phyloP scores from a whole-genome alignment of 1,140 invertebrate species.

The Drosophila sucinea region DNA sequence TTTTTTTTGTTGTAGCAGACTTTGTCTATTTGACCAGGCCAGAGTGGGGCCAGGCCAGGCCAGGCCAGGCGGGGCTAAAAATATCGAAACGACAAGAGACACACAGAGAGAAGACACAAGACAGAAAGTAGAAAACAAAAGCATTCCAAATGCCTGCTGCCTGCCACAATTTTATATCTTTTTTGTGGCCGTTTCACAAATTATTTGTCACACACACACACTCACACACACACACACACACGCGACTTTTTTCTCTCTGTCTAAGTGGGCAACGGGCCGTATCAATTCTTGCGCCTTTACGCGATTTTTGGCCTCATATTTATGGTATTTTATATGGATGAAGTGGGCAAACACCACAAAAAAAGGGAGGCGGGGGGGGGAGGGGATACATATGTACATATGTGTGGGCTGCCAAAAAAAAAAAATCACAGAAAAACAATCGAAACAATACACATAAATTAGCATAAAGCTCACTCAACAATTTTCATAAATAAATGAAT shows the following conservation, averaged over 20 bases:
- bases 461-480: constrained; percentile 69
- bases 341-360: constrained; percentile 21
- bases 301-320: constrained; percentile 65
- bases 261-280: constrained; percentile 75
- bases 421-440: constrained; percentile 28
- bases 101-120: constrained; percentile 16
- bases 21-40: constrained; percentile 55
- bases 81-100: constrained; percentile 44
- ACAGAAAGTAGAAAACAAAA: constrained; percentile 50
- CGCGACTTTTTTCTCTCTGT: constrained; percentile 18
- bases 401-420: constrained; percentile 42
- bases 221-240: constrained; percentile 25
- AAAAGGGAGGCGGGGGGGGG: not conserved
- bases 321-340: constrained; percentile 65
- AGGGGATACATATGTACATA: not conserved
- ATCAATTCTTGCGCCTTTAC: constrained; percentile 66
- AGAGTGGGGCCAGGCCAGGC: constrained; percentile 29
- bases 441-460: constrained; percentile 70
- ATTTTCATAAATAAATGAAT: constrained; percentile 67
- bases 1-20: constrained; percentile 44
- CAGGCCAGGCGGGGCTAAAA: constrained; percentile 51
- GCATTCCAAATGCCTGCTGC: constrained; percentile 62
- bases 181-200: constrained; percentile 75
- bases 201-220: constrained; percentile 78
- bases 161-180: constrained; percentile 60